Evolutionary conservation across 2,113 vertebrate genomes (phyloP).

Genomic region (Bubo scandiacus): DNA sequence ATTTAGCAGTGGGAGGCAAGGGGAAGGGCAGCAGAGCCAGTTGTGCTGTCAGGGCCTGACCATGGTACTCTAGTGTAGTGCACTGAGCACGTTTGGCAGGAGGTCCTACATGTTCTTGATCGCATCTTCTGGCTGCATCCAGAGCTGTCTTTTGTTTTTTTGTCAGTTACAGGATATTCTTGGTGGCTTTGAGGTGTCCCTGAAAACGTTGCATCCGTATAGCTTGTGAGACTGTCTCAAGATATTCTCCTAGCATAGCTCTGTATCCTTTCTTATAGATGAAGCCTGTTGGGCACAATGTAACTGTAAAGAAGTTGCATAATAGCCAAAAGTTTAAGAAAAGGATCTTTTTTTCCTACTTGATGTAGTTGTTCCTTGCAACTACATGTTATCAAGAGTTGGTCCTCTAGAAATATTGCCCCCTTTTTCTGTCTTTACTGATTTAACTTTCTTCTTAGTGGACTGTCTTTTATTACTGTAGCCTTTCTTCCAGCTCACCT

Average conservation of each 20-base stretch:
- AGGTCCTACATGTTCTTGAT: neutral
- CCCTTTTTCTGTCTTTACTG: neutral
- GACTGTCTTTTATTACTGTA: neutral
- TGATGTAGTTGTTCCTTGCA: neutral
- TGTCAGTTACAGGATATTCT: neutral
- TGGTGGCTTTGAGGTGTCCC: neutral
- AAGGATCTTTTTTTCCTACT: neutral
- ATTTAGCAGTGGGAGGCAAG: neutral
- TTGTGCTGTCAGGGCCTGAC: neutral
- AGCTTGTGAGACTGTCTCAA: neutral
- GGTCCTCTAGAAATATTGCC: neutral
- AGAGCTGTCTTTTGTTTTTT: neutral
- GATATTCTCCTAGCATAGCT: neutral
- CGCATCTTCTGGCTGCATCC: neutral
- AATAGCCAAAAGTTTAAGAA: neutral
- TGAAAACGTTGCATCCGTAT: neutral
- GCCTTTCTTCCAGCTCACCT: neutral
- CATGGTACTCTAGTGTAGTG: neutral
- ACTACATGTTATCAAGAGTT: neutral
- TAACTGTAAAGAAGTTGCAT: neutral
- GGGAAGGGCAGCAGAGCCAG: neutral
- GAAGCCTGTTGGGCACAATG: neutral
- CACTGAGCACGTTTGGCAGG: neutral
- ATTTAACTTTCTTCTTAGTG: neutral
- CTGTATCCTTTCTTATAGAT: neutral